phyloP scores from a whole-genome alignment of 2,888 invertebrate species.

The Cataglyphis albicans region DNA sequence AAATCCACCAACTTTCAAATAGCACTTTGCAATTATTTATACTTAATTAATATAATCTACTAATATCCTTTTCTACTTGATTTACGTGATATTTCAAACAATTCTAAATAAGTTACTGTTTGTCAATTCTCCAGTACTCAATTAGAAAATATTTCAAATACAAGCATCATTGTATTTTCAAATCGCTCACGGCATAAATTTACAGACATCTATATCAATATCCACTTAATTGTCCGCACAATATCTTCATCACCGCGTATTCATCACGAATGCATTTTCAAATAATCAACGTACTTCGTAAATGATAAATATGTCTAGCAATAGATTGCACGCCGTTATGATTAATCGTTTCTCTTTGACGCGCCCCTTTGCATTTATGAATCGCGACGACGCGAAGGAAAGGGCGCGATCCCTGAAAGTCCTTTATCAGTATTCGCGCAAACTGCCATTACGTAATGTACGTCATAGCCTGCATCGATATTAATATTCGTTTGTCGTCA shows the following conservation, averaged over 20 bases:
- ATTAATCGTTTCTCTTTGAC: constrained; percentile 49
- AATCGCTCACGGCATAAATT: constrained; percentile 10
- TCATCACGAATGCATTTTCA: constrained; percentile 32
- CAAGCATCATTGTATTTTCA: neutral
- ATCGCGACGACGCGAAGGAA: constrained; percentile 34
- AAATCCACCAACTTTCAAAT: neutral
- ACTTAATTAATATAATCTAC: neutral
- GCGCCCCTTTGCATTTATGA: constrained; percentile 47
- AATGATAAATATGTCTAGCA: constrained; percentile 40
- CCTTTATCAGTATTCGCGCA: constrained; percentile 50
- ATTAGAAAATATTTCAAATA: neutral
- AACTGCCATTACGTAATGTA: constrained; percentile 33
- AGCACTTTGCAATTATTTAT: neutral
- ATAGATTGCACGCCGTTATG: constrained; percentile 46
- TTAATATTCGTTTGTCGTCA: constrained; percentile 37
- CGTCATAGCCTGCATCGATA: constrained; percentile 28
- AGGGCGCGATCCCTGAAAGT: constrained; percentile 20
- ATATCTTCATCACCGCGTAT: constrained; percentile 26
- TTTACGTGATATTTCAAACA: neutral
- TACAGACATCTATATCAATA: constrained; percentile 27
- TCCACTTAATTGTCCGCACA: neutral
- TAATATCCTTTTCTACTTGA: neutral
- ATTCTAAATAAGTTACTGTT: neutral
- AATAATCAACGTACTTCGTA: constrained; percentile 47
- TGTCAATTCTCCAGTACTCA: neutral